These are phyloP conservation scores for Marmota monax DNA, from an alignment of 2,113 vertebrate genomes.

Conservation along the genomic window DNA sequence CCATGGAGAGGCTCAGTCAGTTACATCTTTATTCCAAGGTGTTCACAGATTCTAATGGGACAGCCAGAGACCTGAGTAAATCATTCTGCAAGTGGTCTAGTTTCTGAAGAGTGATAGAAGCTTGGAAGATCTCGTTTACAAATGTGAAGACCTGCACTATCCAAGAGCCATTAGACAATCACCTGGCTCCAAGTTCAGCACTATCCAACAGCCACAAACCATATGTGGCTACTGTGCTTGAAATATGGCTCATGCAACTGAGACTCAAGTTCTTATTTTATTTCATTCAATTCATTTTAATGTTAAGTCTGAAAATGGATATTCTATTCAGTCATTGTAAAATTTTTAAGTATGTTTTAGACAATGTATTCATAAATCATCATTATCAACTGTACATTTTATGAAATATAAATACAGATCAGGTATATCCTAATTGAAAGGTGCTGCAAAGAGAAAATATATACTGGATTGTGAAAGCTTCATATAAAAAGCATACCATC, in stretches of 20 bases:
- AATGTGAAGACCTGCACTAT: not conserved
- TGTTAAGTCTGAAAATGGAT: slow-evolving; percentile 15
- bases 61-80: not conserved
- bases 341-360: not conserved
- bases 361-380: not conserved
- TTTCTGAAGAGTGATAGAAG: not conserved
- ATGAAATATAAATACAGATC: not conserved
- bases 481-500: not conserved
- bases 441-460: not conserved
- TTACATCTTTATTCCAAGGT: not conserved
- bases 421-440: not conserved
- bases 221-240: too few species aligned
- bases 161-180: not conserved
- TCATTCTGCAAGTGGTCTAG: not conserved
- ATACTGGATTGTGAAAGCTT: slow-evolving; percentile 14
- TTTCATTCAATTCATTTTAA: not conserved
- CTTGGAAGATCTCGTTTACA: not conserved
- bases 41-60: not conserved
- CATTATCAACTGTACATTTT: not conserved
- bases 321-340: not conserved
- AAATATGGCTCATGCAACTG: not conserved
- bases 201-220: not conserved
- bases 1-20: not conserved
- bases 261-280: not conserved
- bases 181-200: not conserved